Percentiles rank a stretch among this genome's conserved stretches.
These are phyloP conservation scores for Leucoma salicis DNA, from an alignment of 2,888 invertebrate genomes.

Conservation along the genomic window DNA sequence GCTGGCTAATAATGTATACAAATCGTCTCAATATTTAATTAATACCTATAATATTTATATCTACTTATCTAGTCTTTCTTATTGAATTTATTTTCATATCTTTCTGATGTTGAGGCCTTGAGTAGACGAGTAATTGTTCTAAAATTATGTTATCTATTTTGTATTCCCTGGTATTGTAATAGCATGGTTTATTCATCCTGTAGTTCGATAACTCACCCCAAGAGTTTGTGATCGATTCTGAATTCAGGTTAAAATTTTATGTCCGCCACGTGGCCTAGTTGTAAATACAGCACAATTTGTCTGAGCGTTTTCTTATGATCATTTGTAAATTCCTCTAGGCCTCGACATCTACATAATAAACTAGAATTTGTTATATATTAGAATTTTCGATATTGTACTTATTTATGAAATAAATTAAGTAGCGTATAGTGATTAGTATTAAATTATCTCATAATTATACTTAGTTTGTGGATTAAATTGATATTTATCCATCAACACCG, in stretches of 20 bases:
- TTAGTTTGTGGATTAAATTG: conserved; percentile 15
- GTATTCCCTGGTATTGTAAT: too few relatives aligned
- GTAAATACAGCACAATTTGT: too few relatives aligned
- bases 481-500: conserved; percentile 20
- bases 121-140: too few relatives aligned
- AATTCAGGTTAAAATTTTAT: too few relatives aligned
- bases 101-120: conserved; percentile 9
- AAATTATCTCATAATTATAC: conserved; percentile 23
- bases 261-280: too few relatives aligned
- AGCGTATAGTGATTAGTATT: conserved; percentile 16
- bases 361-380: conserved; percentile 13
- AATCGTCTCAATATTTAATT: conserved; percentile 26
- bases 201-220: too few relatives aligned
- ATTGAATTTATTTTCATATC: conserved; percentile 20
- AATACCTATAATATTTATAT: conserved; percentile 20
- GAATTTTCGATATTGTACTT: conserved; percentile 23
- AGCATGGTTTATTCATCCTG: too few relatives aligned
- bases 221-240: too few relatives aligned
- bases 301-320: too few relatives aligned
- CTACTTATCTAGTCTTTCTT: conserved; percentile 27
- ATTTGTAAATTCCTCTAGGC: too few relatives aligned
- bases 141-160: too few relatives aligned
- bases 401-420: conserved; percentile 19
- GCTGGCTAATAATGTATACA: conserved; percentile 29
- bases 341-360: too few relatives aligned